Percentiles rank a stretch among this genome's conserved stretches.
These are phyloP conservation scores for Drosophila arawakana DNA, from an alignment of 1,140 invertebrate genomes.

Conservation along the genomic window DNA sequence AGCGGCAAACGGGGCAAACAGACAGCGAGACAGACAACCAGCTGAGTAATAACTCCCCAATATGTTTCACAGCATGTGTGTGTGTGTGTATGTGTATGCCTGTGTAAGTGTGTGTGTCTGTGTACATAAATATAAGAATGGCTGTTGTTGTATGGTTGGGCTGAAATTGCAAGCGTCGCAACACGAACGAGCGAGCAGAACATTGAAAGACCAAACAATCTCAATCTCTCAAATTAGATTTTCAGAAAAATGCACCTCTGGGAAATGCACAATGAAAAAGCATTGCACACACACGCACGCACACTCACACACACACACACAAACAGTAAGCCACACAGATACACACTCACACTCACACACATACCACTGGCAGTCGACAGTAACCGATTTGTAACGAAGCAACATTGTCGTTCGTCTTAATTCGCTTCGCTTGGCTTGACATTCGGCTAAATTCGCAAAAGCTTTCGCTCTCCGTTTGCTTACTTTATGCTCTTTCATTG, in stretches of 20 bases:
- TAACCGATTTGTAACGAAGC: constrained; percentile 7
- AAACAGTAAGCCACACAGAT: not conserved
- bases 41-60: constrained; percentile 76
- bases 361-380: not conserved
- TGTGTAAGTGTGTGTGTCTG: constrained; percentile 8
- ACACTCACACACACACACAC: constrained; percentile 12
- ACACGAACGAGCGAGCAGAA: constrained; percentile 70
- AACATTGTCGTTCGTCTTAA: constrained; percentile 5
- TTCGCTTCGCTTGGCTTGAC: not conserved
- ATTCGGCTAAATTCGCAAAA: constrained; percentile 1
- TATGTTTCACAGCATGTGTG: constrained; percentile 52
- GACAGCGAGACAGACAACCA: constrained; percentile 21
- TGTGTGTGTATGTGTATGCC: constrained; percentile 5
- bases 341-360: constrained; percentile 44
- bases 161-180: constrained; percentile 79
- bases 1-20: constrained; percentile 53
- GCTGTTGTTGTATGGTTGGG: constrained; percentile 41
- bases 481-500: constrained; percentile 25
- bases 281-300: constrained; percentile 46
- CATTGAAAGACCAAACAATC: constrained; percentile 83
- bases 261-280: constrained; percentile 84
- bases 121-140: constrained; percentile 53
- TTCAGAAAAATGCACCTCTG: constrained; percentile 84
- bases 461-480: constrained; percentile 9
- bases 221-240: constrained; percentile 84